Evolutionary conservation across 2,888 invertebrate genomes (phyloP).

Genomic region (Athripsodes cinereus): DNA sequence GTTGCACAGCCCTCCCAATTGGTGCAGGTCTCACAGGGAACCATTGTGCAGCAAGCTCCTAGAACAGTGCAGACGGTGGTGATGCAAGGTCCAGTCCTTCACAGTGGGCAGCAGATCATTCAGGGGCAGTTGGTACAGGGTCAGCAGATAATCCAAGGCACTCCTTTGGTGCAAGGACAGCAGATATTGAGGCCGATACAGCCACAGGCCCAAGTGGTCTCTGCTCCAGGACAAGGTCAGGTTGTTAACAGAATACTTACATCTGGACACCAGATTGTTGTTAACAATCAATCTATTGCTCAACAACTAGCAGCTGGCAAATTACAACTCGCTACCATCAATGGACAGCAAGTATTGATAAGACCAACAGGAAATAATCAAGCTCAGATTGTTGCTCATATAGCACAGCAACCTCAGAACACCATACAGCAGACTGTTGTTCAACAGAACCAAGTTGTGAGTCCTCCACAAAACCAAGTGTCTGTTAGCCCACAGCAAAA

Average conservation of each 20-base stretch:
- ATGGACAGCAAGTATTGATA: conserved; percentile 80
- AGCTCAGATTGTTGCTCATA: conserved; percentile 70
- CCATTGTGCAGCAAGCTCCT: conserved; percentile 26
- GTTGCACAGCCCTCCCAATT: conserved; percentile 26
- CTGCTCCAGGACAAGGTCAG: conserved; percentile 30
- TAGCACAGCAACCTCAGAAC: conserved; percentile 52
- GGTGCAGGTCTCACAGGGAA: conserved; percentile 28
- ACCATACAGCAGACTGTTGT: conserved; percentile 32
- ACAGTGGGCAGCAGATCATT: conserved; percentile 31
- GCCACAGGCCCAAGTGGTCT: conserved; percentile 31
- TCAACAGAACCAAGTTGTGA: conserved; percentile 29
- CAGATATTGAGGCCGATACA: conserved; percentile 34
- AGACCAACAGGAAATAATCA: conserved; percentile 72
- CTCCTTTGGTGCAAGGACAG: conserved; percentile 28
- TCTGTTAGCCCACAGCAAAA: conserved; percentile 16
- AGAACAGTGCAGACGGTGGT: conserved; percentile 32
- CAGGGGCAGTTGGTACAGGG: conserved; percentile 33
- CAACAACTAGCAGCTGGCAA: conserved; percentile 80
- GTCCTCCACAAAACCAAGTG: conserved; percentile 26
- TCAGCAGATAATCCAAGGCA: conserved; percentile 29
- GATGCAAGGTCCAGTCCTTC: conserved; percentile 35
- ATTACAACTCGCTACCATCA: conserved; percentile 75
- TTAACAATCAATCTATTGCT: conserved; percentile 69
- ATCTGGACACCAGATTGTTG: conserved; percentile 62
- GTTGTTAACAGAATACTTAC: conserved; percentile 37